phyloP scores from a whole-genome alignment of 1,140 invertebrate genomes.

The Saccostrea cuccullata region DNA sequence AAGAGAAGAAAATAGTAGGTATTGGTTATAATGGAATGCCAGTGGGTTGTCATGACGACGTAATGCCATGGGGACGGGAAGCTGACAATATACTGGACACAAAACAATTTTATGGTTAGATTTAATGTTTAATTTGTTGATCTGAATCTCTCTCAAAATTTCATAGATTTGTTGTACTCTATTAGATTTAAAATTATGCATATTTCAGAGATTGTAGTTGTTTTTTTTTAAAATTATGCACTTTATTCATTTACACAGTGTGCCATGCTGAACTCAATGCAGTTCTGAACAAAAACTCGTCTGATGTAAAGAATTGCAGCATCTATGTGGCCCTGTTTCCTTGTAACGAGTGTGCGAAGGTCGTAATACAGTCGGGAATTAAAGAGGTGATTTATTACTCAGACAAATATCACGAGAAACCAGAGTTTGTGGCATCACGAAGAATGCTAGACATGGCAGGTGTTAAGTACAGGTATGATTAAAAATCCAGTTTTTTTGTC shows the following conservation, averaged over 20 bases:
- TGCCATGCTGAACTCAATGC: conserved; percentile 99
- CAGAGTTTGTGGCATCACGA: conserved; percentile 85
- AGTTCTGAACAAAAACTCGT: conserved; percentile 92
- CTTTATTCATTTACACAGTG: conserved; percentile 83
- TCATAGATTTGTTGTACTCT: no score
- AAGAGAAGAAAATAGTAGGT: conserved; percentile 93
- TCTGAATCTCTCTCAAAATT: no score
- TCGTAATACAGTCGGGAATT: conserved; percentile 97
- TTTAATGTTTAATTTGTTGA: background rate
- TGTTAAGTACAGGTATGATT: conserved; percentile 81
- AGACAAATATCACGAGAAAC: conserved; percentile 87
- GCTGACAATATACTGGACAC: conserved; percentile 82
- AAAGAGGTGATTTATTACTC: conserved; percentile 87
- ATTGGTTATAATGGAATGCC: conserved; percentile 99
- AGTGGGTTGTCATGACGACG: conserved; percentile 90
- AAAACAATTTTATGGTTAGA: conserved; percentile 91
- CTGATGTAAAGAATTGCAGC: conserved; percentile 87
- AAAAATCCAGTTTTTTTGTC: no score
- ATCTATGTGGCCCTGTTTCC: conserved; percentile 95
- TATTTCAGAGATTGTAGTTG: no score
- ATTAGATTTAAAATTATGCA: no score
- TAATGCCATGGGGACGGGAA: conserved; percentile 91
- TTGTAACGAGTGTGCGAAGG: conserved; percentile 97
- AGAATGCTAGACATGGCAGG: conserved; percentile 88
- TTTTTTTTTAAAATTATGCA: no score